phyloP scores from a whole-genome alignment of 2,113 vertebrate genomes.

The Ptychochromis oligacanthus region DNA sequence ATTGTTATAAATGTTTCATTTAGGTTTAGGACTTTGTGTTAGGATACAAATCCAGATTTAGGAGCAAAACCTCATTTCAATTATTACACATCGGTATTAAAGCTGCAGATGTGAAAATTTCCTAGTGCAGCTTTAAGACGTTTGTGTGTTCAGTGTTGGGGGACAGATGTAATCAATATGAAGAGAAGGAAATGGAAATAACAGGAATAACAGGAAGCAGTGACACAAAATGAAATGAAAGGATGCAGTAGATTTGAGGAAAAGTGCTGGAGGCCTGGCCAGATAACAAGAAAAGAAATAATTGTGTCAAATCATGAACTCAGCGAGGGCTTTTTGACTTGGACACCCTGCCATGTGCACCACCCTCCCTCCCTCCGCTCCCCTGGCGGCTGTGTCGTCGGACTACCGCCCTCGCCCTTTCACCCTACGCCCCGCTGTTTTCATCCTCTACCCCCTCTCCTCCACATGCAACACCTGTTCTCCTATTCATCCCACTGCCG shows the following conservation, averaged over 20 bases:
- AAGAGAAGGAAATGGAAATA: not conserved
- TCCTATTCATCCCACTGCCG: conserved; percentile 13
- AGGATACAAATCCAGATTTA: not conserved
- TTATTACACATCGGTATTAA: not conserved
- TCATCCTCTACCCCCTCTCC: not conserved
- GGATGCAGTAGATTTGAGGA: not conserved
- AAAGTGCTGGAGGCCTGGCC: not conserved
- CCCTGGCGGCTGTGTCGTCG: not conserved
- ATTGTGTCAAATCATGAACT: not conserved
- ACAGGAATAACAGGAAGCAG: not conserved
- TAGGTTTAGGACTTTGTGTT: not conserved
- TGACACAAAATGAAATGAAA: not conserved
- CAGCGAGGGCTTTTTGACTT: conserved; percentile 10
- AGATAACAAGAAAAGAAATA: conserved; percentile 11
- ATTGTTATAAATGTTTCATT: not conserved
- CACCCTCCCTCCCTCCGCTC: not conserved
- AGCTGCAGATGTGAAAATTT: not conserved
- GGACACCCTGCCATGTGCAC: not conserved
- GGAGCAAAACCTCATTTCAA: not conserved
- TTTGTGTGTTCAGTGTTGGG: not conserved
- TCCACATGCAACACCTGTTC: conserved; percentile 38
- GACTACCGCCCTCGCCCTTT: conserved; percentile 17
- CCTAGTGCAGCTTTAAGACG: not conserved
- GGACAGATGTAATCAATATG: not conserved
- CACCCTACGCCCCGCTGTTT: conserved; percentile 27